phyloP scores from a whole-genome alignment of 1,140 invertebrate genomes.

The Leptopilina boulardi region DNA sequence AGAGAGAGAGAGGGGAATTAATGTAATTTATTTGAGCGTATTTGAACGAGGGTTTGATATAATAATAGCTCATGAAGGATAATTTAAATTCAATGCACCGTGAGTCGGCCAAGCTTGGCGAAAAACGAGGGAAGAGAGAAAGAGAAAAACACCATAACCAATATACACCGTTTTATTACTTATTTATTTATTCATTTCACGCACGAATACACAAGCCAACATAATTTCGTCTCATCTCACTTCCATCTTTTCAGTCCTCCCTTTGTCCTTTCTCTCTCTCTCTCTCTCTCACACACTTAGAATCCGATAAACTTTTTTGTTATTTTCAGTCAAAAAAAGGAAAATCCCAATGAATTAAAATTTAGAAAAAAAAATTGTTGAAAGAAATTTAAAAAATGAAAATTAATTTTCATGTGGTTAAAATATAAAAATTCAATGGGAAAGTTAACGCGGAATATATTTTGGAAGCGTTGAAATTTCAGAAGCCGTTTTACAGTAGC shows the following conservation, averaged over 20 bases:
- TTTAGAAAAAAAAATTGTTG: no score
- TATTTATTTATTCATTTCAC: constrained; percentile 20
- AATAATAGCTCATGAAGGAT: constrained; percentile 23
- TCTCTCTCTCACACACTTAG: background rate
- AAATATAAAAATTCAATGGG: no score
- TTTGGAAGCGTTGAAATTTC: background rate
- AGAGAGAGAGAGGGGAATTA: background rate
- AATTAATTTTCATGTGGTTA: no score
- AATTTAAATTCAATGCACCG: constrained; percentile 16
- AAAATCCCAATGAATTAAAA: no score
- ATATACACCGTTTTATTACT: background rate
- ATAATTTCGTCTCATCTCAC: background rate
- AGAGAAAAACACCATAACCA: constrained; percentile 7
- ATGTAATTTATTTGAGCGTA: constrained; percentile 17
- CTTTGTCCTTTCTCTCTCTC: background rate
- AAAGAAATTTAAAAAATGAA: no score
- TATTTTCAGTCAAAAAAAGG: no score
- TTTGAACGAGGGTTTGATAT: background rate
- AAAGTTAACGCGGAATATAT: no score
- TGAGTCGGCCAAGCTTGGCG: background rate
- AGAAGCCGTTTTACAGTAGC: no score
- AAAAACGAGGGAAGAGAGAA: background rate
- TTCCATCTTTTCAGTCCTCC: background rate
- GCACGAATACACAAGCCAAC: background rate
- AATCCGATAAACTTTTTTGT: no score